Percentiles rank a stretch among this genome's conserved stretches.
Evolutionary conservation across 92 coral and sea anemone species (phyloP).

Genomic region (Chrysogorgia sp.): DNA sequence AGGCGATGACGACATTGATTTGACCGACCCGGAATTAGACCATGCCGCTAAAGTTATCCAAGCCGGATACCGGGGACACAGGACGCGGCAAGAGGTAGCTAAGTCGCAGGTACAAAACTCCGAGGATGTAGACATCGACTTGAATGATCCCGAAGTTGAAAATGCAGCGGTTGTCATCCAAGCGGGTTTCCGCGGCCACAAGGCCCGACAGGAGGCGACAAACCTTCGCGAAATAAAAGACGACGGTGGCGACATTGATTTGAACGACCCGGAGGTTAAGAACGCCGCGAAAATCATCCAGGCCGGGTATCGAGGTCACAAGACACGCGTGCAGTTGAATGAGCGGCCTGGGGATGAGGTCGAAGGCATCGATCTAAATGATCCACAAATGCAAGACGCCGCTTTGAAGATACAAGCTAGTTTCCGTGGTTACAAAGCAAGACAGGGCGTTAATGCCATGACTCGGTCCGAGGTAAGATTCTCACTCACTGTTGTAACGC

Average conservation of each 20-base stretch:
- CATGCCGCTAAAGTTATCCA: conserved; percentile 82
- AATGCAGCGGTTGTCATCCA: conserved; percentile 75
- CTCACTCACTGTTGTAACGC: too few species aligned
- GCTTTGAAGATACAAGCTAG: conserved; percentile 72
- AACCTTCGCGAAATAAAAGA: conserved; percentile 6
- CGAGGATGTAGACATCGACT: conserved; percentile 26
- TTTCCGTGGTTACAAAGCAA: conserved; percentile 71
- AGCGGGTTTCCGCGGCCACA: conserved; percentile 70
- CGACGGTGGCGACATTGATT: conserved; percentile 42
- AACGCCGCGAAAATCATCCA: conserved; percentile 69
- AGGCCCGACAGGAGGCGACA: conserved; percentile 4
- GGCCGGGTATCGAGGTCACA: conserved; percentile 72
- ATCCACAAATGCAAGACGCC: conserved; percentile 72
- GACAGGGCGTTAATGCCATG: conserved; percentile 46
- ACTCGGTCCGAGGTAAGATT: neutral
- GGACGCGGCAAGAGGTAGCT: conserved; percentile 73
- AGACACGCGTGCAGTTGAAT: conserved; percentile 57
- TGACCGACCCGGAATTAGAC: conserved; percentile 79
- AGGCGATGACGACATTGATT: conserved; percentile 52
- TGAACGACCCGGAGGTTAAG: conserved; percentile 71
- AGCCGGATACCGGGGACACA: conserved; percentile 84
- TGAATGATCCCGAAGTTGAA: conserved; percentile 36
- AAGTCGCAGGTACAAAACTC: conserved; percentile 22
- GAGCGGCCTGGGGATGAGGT: conserved; percentile 29
- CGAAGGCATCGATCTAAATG: conserved; percentile 55